Evolutionary conservation across 1,140 invertebrate species (phyloP).

Genomic region (Pachyrhynchus sulphureomaculatus): DNA sequence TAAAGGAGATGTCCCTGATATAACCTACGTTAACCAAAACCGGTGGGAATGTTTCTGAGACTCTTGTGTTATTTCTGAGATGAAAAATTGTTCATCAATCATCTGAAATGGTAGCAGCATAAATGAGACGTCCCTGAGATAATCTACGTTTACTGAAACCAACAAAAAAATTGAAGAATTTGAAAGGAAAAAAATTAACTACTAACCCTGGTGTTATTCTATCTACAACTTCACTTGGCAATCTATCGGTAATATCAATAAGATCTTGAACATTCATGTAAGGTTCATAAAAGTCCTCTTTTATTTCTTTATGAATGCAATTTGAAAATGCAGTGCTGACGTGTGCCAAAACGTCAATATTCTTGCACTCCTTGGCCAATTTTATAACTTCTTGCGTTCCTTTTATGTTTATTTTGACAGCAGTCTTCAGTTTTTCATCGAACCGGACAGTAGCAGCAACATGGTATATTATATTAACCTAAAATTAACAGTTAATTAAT

Average conservation of each 20-base stretch:
- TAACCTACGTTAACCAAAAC: too few relatives aligned
- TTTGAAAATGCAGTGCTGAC: slow-evolving; percentile 76
- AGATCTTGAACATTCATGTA: slow-evolving; percentile 62
- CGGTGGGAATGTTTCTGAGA: too few relatives aligned
- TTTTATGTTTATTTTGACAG: slow-evolving; percentile 66
- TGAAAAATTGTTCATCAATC: too few relatives aligned
- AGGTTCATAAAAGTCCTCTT: slow-evolving; percentile 74
- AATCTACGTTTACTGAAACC: slow-evolving; percentile 40
- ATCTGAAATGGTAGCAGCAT: not conserved
- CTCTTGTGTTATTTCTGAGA: too few relatives aligned
- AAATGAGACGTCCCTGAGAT: not conserved
- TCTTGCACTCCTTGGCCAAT: slow-evolving; percentile 70
- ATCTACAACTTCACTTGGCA: slow-evolving; percentile 3
- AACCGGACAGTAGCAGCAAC: slow-evolving; percentile 68
- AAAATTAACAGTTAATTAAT: not conserved
- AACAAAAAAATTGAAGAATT: slow-evolving; percentile 69
- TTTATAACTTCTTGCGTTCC: slow-evolving; percentile 64
- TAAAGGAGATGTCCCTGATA: too few relatives aligned
- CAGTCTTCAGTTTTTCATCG: slow-evolving; percentile 63
- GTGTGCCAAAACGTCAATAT: slow-evolving; percentile 68
- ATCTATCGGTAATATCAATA: slow-evolving; percentile 64
- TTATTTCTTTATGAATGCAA: slow-evolving; percentile 62
- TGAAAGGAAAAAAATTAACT: slow-evolving; percentile 45
- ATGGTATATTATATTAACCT: slow-evolving; percentile 61
- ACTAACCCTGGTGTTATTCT: slow-evolving; percentile 61